phyloP scores from a whole-genome alignment of 2,113 vertebrate genomes.

The Etheostoma spectabile region DNA sequence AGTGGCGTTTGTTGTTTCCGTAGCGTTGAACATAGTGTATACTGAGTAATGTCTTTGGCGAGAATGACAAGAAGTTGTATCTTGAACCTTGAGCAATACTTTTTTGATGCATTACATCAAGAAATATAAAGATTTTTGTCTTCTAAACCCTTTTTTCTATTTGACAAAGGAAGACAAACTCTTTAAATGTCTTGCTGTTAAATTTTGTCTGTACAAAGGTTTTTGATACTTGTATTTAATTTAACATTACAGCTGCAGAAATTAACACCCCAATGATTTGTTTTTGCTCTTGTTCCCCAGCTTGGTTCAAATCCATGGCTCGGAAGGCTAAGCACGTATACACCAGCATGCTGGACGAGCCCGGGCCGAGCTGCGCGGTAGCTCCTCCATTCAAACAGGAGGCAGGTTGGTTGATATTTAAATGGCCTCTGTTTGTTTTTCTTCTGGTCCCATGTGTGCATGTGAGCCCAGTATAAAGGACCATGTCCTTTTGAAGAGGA shows the following conservation, averaged over 20 bases:
- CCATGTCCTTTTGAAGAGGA: conserved; percentile 79
- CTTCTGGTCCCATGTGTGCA: conserved; percentile 77
- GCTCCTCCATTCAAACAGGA: conserved; percentile 71
- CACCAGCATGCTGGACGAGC: conserved; percentile 6
- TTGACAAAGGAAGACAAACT: neutral
- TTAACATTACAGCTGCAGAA: conserved; percentile 11
- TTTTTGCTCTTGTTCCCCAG: conserved; percentile 12
- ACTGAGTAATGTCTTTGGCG: neutral
- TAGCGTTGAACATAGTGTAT: neutral
- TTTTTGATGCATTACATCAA: neutral
- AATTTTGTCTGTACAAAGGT: neutral
- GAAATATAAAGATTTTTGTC: too few relatives aligned
- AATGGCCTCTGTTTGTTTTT: conserved; percentile 82
- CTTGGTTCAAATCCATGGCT: conserved; percentile 9
- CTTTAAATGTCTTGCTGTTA: neutral
- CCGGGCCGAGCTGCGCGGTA: conserved; percentile 39
- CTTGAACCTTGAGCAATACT: neutral
- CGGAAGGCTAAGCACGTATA: conserved; percentile 8
- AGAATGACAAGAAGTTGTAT: neutral
- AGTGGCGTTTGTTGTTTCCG: too few relatives aligned
- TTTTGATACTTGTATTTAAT: neutral
- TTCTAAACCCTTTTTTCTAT: neutral
- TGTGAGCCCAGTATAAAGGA: conserved; percentile 80
- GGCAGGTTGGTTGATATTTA: conserved; percentile 80
- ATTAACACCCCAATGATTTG: neutral